Evolutionary conservation across 1,140 invertebrate genomes (phyloP).

Genomic region (Stegodyphus dumicola): DNA sequence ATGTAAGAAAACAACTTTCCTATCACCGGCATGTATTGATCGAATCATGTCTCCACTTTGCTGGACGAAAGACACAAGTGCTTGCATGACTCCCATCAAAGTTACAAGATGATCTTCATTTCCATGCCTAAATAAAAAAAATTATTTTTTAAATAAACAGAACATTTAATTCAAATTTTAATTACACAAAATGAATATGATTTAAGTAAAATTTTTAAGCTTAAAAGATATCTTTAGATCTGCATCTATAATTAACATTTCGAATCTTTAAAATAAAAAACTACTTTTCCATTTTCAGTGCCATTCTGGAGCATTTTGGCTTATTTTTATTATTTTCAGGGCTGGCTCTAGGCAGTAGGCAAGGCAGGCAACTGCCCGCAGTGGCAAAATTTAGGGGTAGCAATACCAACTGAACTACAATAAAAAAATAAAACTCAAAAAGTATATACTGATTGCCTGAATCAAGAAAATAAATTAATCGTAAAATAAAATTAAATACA

Average conservation of each 20-base stretch:
- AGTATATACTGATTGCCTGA: no score
- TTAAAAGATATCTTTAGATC: background rate
- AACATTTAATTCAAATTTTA: background rate
- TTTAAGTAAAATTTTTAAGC: background rate
- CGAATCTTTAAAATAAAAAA: no score
- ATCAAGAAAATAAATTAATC: no score
- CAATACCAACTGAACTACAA: no score
- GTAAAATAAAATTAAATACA: no score
- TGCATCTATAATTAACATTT: background rate
- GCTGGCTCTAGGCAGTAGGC: no score
- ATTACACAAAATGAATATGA: background rate
- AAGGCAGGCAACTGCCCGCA: no score
- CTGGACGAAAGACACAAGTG: constrained; percentile 91
- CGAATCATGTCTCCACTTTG: constrained; percentile 84
- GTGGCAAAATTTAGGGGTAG: no score
- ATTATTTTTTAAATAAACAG: constrained; percentile 15
- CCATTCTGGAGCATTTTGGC: no score
- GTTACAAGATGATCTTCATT: constrained; percentile 95
- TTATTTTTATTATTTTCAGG: no score
- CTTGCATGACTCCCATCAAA: constrained; percentile 94
- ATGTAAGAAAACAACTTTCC: constrained; percentile 88
- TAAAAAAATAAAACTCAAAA: no score
- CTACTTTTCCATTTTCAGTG: no score
- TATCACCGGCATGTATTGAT: constrained; percentile 85
- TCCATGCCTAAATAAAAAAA: constrained; percentile 76